These are phyloP conservation scores for Rhyacichthys aspro DNA, from an alignment of 2,797 vertebrate genomes.

Conservation along the genomic window DNA sequence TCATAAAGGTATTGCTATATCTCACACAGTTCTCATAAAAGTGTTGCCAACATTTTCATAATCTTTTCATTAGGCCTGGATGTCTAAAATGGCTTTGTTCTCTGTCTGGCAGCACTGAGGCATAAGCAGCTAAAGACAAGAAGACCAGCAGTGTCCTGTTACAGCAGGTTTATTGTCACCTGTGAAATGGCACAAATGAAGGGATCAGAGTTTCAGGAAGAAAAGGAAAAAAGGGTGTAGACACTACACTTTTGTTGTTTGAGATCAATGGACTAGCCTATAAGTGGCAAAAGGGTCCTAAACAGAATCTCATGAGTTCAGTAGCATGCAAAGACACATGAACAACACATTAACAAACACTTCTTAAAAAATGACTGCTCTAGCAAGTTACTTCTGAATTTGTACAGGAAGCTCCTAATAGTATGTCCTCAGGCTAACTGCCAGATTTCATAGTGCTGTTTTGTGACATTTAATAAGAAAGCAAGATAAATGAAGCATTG, in stretches of 20 bases:
- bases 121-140: background rate
- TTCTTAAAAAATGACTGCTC: constrained; percentile 3
- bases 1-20: constrained; percentile 4
- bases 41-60: constrained; percentile 10
- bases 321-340: constrained; percentile 11
- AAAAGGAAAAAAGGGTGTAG: constrained; percentile 8
- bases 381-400: background rate
- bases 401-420: constrained; percentile 9
- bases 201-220: constrained; percentile 9
- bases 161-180: constrained; percentile 8
- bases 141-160: constrained; percentile 16
- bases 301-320: constrained; percentile 5
- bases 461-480: constrained; percentile 16
- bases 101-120: constrained; percentile 9
- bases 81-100: constrained; percentile 26
- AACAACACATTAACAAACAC: background rate
- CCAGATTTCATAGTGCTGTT: background rate
- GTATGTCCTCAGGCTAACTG: constrained; percentile 1
- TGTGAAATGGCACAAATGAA: constrained; percentile 4
- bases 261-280: constrained; percentile 8
- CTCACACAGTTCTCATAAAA: background rate
- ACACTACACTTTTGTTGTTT: constrained; percentile 9
- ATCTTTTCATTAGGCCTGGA: constrained; percentile 6
- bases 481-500: constrained; percentile 16
- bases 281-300: background rate